Evolutionary conservation across 2,888 invertebrate species (phyloP).

Genomic region (Odontocolon sp.): DNA sequence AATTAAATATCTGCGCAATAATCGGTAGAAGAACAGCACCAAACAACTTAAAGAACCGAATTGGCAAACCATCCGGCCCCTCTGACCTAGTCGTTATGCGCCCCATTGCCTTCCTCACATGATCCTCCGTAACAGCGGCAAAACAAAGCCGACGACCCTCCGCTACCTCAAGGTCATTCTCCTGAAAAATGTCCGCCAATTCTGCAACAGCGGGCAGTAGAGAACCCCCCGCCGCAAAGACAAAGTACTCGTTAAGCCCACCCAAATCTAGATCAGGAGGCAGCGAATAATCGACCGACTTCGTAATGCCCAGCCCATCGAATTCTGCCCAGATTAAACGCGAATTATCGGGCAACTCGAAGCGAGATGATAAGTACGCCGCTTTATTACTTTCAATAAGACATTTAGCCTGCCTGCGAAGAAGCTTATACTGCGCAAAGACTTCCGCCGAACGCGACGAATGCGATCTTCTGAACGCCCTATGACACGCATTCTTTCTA

Average conservation of each 20-base stretch:
- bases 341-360: not conserved
- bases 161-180: not conserved
- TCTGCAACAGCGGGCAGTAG: not conserved
- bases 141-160: not conserved
- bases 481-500: not conserved
- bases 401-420: not conserved
- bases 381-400: not conserved
- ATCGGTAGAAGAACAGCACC: not conserved
- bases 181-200: not conserved
- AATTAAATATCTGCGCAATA: not conserved
- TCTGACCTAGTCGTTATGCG: not conserved
- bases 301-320: not conserved
- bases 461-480: not conserved
- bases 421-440: not conserved
- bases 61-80: not conserved
- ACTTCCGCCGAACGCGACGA: not conserved
- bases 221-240: not conserved
- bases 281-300: conserved; percentile 1
- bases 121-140: not conserved
- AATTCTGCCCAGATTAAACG: not conserved
- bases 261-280: not conserved
- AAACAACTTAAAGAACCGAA: not conserved
- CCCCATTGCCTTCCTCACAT: not conserved
- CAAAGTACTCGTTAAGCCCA: not conserved
- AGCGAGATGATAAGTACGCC: not conserved